Conservation (phyloP, 2,888 invertebrate species). For the Drosophila nr. perissopoda region DNA sequence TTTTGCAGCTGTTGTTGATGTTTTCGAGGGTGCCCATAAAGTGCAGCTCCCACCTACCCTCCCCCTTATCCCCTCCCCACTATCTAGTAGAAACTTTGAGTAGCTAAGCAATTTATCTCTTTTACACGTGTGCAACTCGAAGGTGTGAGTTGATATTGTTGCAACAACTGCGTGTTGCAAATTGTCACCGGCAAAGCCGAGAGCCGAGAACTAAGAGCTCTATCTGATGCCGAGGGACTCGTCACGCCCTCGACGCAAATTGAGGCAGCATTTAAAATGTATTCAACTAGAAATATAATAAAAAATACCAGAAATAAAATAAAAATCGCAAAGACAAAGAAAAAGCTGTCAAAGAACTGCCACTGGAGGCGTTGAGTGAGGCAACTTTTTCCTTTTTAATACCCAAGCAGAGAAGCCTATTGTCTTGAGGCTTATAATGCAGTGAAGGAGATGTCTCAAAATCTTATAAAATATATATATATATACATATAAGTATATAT, state of each 20-base stretch:
- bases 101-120: constrained; percentile 69
- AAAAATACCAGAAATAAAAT: constrained; percentile 13
- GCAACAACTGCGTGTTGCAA: constrained; percentile 29
- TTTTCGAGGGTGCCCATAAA: constrained; percentile 21
- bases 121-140: constrained; percentile 40
- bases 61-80: neutral
- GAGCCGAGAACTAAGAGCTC: neutral
- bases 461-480: neutral
- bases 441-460: neutral
- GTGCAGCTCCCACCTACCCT: neutral
- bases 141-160: constrained; percentile 22
- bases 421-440: neutral
- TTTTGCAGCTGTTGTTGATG: constrained; percentile 39
- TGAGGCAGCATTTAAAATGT: constrained; percentile 51
- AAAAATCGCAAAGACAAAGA: constrained; percentile 6
- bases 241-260: constrained; percentile 40
- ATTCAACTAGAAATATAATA: constrained; percentile 12
- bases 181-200: constrained; percentile 48
- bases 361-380: constrained; percentile 63
- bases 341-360: constrained; percentile 54
- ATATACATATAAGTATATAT: neutral
- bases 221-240: constrained; percentile 4
- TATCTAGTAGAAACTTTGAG: constrained; percentile 36
- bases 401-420: neutral
- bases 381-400: neutral